Conservation (phyloP, 2,888 invertebrate genomes). For the Cephus runcator region DNA sequence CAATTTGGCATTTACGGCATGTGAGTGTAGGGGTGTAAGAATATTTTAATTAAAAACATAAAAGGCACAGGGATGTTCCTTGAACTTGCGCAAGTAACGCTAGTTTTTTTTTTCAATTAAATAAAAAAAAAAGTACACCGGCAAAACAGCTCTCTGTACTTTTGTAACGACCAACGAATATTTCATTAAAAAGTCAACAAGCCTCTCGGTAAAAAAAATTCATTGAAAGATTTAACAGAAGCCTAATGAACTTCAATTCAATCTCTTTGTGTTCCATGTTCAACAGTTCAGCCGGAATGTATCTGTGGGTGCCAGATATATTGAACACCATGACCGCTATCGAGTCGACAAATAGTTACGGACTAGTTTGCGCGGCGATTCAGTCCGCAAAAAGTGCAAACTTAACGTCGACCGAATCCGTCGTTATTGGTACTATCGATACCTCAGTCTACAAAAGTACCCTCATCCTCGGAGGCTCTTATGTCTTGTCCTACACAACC, state of each 20-base stretch:
- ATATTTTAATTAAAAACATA: too few relatives aligned
- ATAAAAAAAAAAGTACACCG: too few relatives aligned
- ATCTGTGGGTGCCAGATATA: slow-evolving; percentile 13
- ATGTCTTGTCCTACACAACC: too few relatives aligned
- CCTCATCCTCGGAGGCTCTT: too few relatives aligned
- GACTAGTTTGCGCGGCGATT: neutral
- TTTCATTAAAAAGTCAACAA: neutral
- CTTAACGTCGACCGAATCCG: neutral
- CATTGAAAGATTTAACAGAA: neutral
- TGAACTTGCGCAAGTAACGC: too few relatives aligned
- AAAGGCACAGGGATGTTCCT: too few relatives aligned
- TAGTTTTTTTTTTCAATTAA: too few relatives aligned
- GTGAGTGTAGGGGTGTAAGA: slow-evolving; percentile 7
- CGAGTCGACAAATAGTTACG: neutral
- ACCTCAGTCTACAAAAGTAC: too few relatives aligned
- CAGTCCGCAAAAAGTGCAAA: neutral
- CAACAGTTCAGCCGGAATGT: slow-evolving; percentile 12
- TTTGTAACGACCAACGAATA: neutral
- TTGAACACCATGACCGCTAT: slow-evolving; percentile 10
- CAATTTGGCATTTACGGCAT: slow-evolving; percentile 29
- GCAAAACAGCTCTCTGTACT: too few relatives aligned
- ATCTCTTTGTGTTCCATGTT: neutral
- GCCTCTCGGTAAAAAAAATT: too few relatives aligned
- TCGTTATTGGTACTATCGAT: too few relatives aligned
- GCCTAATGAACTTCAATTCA: neutral